Evolutionary conservation across 2,888 invertebrate genomes (phyloP).

Genomic region (Trissonchulus sp.): DNA sequence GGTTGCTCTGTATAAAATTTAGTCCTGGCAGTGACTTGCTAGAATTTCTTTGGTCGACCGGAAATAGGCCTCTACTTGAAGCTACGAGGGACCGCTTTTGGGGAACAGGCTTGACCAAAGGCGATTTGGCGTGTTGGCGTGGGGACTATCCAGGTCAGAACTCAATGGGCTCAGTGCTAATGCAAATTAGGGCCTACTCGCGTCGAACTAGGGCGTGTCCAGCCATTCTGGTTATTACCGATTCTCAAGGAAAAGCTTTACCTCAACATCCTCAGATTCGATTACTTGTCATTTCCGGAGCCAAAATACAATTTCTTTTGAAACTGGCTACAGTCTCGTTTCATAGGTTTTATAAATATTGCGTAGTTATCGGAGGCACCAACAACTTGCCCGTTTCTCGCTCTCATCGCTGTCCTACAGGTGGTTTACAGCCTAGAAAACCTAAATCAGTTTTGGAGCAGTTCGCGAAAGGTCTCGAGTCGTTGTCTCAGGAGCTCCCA

Average conservation of each 20-base stretch:
- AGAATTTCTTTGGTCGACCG: too few species aligned
- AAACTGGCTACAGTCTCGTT: neutral
- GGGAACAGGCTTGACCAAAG: neutral
- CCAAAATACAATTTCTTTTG: neutral
- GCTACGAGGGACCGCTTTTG: neutral
- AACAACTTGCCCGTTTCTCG: neutral
- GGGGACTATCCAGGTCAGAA: neutral
- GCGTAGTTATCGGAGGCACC: neutral
- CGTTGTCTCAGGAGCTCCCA: too few species aligned
- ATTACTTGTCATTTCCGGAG: neutral
- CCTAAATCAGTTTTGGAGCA: neutral
- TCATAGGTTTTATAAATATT: neutral
- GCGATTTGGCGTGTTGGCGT: neutral
- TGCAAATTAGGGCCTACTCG: neutral
- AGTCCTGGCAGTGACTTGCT: too few species aligned
- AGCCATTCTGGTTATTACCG: neutral
- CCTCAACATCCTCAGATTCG: neutral
- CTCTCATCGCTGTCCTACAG: neutral
- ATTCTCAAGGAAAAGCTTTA: neutral
- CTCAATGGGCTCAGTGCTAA: neutral
- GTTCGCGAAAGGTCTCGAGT: too few species aligned
- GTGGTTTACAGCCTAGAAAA: neutral
- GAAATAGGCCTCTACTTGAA: neutral
- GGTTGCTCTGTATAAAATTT: neutral
- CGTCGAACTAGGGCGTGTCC: neutral